Base-by-base conservation (phyloP, 2,797 vertebrate species). In the Sebastes goodei region DNA sequence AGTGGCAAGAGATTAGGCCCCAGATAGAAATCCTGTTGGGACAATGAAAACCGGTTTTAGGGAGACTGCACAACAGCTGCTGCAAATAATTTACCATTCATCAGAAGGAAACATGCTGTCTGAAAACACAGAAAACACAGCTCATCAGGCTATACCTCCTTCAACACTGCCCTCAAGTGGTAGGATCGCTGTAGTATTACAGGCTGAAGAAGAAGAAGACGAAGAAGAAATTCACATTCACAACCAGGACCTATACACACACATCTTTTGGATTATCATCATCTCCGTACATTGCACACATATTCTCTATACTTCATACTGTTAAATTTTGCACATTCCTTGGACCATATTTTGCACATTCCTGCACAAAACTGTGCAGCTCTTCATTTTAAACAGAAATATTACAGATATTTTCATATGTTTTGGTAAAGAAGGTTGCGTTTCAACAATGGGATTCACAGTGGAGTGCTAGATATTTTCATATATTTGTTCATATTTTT, bases 111-210 rank as follows among this genome's bases (percentile, higher is more conserved):
- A 20, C 49, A 52, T 57, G 11, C 53, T 56, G 23, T 27, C 25
- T 27, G 20, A 53, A 21, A 53, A 53, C 17, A 52, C 20, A 52
- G 49, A 52, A 52, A n/a, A 52, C 56, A 59, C 25, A 14, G 25
- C 11, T 59, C 7, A 49, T 49, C 27, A 21, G 49, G 49, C 49
- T 21, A 63, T 6, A 60, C 20, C 35, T 32, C 25, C 30, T 49
- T 32, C 38, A 76, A 56, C 56, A 59, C 76, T 88, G 84, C 74
- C 78, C 20, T 76, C 80, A 56, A 66, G 76, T 80, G 86, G 78
- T 56, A 35, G 20, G 25, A 74, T 57, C 1, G 23, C 20, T 64
- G 15, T 2, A 30, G 14, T 32, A 23, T 38, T 55, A 64, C 17
- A 73, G 12, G 42, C 42, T 46, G 38, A 17, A 46, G 42, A 17